phyloP scores from a whole-genome alignment of 2,113 vertebrate species.

The Arvicanthis niloticus region DNA sequence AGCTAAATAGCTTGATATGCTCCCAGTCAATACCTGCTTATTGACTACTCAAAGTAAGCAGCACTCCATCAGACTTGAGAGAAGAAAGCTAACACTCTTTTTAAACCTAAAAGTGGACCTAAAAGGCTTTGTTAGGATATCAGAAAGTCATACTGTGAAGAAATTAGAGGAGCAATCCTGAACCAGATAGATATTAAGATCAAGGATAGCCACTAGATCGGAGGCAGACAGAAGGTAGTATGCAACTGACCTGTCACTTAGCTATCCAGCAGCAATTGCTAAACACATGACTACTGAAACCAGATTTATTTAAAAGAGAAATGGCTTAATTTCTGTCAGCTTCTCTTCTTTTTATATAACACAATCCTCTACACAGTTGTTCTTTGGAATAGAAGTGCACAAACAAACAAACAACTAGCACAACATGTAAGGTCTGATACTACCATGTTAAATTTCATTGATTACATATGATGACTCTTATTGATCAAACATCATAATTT shows the following conservation, averaged over 20 bases:
- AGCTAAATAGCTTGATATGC: not conserved
- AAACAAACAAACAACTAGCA: not conserved
- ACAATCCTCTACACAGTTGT: not conserved
- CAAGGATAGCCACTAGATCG: not conserved
- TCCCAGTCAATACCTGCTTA: conserved; percentile 30
- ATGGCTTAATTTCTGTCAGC: not conserved
- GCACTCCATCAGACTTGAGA: conserved; percentile 1
- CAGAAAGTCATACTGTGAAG: not conserved
- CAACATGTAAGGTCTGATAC: not conserved
- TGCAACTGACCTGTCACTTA: not conserved
- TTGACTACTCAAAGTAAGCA: conserved; percentile 30
- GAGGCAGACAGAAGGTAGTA: not conserved
- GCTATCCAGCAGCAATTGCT: not conserved
- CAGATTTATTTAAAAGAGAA: not conserved
- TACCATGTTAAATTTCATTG: not conserved
- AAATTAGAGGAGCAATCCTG: not conserved
- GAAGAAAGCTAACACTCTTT: conserved; percentile 52
- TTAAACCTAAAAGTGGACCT: conserved; percentile 30
- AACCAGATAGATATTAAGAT: not conserved
- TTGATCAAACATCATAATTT: not conserved
- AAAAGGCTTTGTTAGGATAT: not conserved
- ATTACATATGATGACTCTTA: not conserved
- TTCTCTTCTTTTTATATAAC: not conserved
- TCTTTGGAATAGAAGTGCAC: not conserved
- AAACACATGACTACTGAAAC: not conserved